These are phyloP conservation scores for Philhelius pedissequus DNA, from an alignment of 2,888 invertebrate genomes.

Conservation along the genomic window DNA sequence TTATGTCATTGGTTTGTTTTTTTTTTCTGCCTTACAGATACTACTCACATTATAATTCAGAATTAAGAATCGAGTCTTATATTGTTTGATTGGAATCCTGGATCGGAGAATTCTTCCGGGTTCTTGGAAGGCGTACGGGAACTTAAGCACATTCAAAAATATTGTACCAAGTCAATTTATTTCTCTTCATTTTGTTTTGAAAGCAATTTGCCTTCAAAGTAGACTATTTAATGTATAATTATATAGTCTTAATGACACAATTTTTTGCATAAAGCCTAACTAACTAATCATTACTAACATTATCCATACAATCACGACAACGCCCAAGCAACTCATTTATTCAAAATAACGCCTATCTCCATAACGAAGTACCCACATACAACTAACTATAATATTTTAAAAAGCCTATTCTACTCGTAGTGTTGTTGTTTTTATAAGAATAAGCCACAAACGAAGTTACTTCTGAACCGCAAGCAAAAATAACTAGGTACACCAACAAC, in stretches of 20 bases:
- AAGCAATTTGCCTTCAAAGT: background rate
- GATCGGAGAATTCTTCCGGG: too few species aligned
- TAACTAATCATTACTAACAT: too few species aligned
- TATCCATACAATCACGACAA: background rate
- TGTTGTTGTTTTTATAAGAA: background rate
- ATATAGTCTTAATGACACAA: constrained; percentile 5
- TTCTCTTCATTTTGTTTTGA: background rate
- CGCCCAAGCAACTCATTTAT: constrained; percentile 2
- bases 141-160: too few species aligned
- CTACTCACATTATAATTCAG: too few species aligned
- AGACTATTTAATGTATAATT: background rate
- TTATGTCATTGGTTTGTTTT: too few species aligned
- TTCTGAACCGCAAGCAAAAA: background rate
- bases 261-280: background rate
- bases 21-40: too few species aligned
- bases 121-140: too few species aligned
- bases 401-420: background rate
- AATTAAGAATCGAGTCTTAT: too few species aligned
- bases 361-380: background rate
- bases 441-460: background rate
- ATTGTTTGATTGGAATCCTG: too few species aligned
- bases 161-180: too few species aligned
- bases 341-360: background rate
- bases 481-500: background rate
- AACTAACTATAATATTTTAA: background rate